These are phyloP conservation scores for Channallabes apus DNA, from an alignment of 2,797 vertebrate species.

Conservation along the genomic window DNA sequence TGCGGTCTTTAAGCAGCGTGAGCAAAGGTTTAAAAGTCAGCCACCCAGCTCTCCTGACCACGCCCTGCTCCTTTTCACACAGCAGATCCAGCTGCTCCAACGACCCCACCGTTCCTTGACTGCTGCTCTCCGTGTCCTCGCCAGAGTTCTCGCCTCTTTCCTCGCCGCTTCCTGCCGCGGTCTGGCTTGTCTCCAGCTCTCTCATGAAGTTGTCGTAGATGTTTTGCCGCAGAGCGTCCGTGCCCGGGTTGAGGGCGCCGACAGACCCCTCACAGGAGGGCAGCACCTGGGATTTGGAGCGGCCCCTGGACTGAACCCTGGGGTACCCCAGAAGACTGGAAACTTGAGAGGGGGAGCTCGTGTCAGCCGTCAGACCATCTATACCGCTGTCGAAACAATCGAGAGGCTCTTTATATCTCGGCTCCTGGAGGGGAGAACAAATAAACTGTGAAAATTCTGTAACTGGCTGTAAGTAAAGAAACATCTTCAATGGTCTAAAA, in stretches of 20 bases:
- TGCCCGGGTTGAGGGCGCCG: constrained; percentile 60
- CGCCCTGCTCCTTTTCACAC: constrained; percentile 87
- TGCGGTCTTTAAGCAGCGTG: constrained; percentile 85
- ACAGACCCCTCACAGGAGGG: constrained; percentile 64
- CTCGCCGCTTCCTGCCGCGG: constrained; percentile 61
- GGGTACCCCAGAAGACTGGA: constrained; percentile 82
- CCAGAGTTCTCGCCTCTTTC: constrained; percentile 40
- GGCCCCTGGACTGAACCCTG: constrained; percentile 26
- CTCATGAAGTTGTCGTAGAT: constrained; percentile 93
- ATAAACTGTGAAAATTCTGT: background rate
- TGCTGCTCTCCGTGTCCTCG: constrained; percentile 71
- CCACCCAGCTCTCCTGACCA: constrained; percentile 90
- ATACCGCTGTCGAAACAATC: constrained; percentile 88
- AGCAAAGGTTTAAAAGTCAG: constrained; percentile 90
- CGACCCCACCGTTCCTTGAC: constrained; percentile 76
- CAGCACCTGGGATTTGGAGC: constrained; percentile 66
- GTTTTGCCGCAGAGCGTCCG: constrained; percentile 74
- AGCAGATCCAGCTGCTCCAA: constrained; percentile 83
- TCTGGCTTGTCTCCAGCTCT: constrained; percentile 77
- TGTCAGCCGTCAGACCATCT: constrained; percentile 82
- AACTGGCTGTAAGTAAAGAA: background rate
- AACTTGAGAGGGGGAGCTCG: constrained; percentile 77
- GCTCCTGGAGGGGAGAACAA: constrained; percentile 74
- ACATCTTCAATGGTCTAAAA: background rate
- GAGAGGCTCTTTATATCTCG: constrained; percentile 81